These are phyloP conservation scores for Nipponia nippon DNA, from an alignment of 2,113 vertebrate species.

Conservation along the genomic window DNA sequence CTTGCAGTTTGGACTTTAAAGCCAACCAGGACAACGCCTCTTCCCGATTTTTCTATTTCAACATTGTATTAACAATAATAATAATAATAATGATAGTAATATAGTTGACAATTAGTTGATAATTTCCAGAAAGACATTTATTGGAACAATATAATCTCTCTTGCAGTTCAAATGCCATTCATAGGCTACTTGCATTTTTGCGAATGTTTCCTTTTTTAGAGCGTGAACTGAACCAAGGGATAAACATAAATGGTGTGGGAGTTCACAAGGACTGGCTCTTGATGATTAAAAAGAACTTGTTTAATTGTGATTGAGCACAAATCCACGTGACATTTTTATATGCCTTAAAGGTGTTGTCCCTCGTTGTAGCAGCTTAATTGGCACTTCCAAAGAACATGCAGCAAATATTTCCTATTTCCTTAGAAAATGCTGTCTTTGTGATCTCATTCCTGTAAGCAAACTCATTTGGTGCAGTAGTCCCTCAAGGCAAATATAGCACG, in stretches of 20 bases:
- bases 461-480: not conserved
- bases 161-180: not conserved
- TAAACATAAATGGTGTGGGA: not conserved
- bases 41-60: not conserved
- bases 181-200: not conserved
- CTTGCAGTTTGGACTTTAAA: not conserved
- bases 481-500: not conserved
- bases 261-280: not conserved
- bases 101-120: not conserved
- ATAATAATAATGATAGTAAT: not conserved
- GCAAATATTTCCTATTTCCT: not conserved
- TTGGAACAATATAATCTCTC: not conserved
- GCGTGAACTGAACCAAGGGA: not conserved
- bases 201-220: not conserved
- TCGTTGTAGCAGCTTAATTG: not conserved
- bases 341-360: not conserved
- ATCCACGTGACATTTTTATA: not conserved
- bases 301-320: not conserved
- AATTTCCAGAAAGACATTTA: not conserved
- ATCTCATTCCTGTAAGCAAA: not conserved
- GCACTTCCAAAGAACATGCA: not conserved
- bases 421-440: not conserved
- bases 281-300: not conserved
- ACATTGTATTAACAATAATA: not conserved
- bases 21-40: not conserved